These are phyloP conservation scores for Euwallacea similis DNA, from an alignment of 1,140 invertebrate species.

Conservation along the genomic window DNA sequence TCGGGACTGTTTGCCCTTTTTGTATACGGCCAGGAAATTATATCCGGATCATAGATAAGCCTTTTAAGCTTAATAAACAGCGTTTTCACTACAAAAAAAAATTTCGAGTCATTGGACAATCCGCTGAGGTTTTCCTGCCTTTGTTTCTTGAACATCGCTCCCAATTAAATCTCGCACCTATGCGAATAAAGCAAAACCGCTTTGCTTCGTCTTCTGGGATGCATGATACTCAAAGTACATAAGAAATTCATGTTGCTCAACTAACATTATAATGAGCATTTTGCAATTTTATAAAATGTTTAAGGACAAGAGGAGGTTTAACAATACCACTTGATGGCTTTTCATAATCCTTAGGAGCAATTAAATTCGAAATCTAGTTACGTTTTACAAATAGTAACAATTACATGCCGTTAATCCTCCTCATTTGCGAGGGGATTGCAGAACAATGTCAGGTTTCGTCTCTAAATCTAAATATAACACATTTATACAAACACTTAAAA, in stretches of 20 bases:
- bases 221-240: too few relatives aligned
- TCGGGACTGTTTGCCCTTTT: background rate
- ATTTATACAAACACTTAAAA: slow-evolving; percentile 11
- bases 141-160: too few relatives aligned
- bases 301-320: background rate
- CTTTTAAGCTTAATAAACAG: background rate
- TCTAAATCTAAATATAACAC: slow-evolving; percentile 4
- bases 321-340: background rate
- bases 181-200: too few relatives aligned
- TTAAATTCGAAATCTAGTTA: background rate
- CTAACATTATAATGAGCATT: background rate
- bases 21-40: slow-evolving; percentile 4
- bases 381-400: slow-evolving; percentile 8
- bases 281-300: background rate
- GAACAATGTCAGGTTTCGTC: background rate
- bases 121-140: too few relatives aligned
- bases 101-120: background rate
- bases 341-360: background rate
- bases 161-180: background rate
- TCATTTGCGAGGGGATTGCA: background rate
- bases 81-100: background rate
- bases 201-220: too few relatives aligned
- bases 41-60: background rate
- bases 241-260: too few relatives aligned
- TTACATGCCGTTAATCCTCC: slow-evolving; percentile 9